Base-by-base conservation (phyloP, 1,140 invertebrate species). In the Vollenhovia emeryi region DNA sequence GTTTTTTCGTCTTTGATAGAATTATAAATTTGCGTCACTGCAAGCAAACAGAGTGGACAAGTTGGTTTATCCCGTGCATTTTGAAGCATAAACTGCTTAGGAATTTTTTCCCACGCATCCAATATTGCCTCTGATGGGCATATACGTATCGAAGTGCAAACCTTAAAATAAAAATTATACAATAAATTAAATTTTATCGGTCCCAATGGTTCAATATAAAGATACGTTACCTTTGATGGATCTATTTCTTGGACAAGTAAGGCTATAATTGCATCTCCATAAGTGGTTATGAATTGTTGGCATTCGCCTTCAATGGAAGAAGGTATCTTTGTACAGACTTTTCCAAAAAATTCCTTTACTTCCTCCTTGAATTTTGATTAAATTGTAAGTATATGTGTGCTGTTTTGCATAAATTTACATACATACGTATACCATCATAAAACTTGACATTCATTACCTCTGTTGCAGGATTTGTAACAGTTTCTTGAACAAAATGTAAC, bases 1-100 rank as follows among this genome's bases (percentile, higher is more conserved):
- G 96, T 97, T 89, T 95, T 96, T 84, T 98, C 96, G 62, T 97
- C 95, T 89, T 96, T 96, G 2, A 98, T 95, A 89, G 96, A 95
- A 33, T 96, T 93, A 89, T 97, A 96, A 60, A 97, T 90, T 92
- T 97, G 96, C 86, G 96, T 96, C 13, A 98, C 96, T 21, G 97
- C 97, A 90, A 98, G 96, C 27, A 98, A 94, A 93, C 98, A 98
- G 3, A 98, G 93, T n/a, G 97, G 97, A 91, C 98, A 98, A 45
- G 95, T 96, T 24, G 96, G 95, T 75, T 96, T 96, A 36, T 95
- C 95, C 87, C 95, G 92, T 30, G 95, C 93, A 95, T 94, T 15
- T 93, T 95, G 93, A 87, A 96, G 94, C 21, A 95, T 95, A 30
- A 96, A 95, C 36, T 95, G 95, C 36, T 94, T 93, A 7, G 93